These are phyloP conservation scores for Neogale vison DNA, from an alignment of 2,113 vertebrate species.

Conservation along the genomic window DNA sequence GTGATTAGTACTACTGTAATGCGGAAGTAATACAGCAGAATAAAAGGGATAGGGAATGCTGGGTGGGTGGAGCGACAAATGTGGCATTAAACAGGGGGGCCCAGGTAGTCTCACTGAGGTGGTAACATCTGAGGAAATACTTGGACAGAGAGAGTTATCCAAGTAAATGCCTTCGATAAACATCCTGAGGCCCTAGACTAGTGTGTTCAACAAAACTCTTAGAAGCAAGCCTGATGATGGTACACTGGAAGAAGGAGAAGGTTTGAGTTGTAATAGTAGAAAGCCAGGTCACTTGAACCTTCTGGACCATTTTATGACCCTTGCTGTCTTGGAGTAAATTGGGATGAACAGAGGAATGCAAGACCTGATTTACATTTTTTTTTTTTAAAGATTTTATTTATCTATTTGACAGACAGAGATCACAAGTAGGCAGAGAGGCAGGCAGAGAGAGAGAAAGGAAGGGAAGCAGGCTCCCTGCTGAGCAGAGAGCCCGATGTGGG, in stretches of 20 bases:
- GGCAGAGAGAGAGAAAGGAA: no score
- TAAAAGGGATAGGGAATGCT: neutral
- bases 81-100: neutral
- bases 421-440: no score
- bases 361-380: neutral
- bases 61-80: accelerated
- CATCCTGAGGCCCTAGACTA: neutral
- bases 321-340: neutral
- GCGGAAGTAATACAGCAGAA: neutral
- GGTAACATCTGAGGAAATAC: neutral
- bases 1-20: neutral
- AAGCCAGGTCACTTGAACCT: neutral
- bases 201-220: neutral
- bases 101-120: neutral
- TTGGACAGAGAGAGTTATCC: neutral
- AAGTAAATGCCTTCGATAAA: neutral
- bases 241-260: accelerated
- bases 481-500: no score
- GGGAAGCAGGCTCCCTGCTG: no score
- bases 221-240: neutral
- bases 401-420: no score
- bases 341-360: neutral
- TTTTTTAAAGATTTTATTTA: no score
- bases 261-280: accelerated
- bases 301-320: neutral